Conservation (phyloP, 2,113 vertebrate species). For the Callaeas wilsoni region DNA sequence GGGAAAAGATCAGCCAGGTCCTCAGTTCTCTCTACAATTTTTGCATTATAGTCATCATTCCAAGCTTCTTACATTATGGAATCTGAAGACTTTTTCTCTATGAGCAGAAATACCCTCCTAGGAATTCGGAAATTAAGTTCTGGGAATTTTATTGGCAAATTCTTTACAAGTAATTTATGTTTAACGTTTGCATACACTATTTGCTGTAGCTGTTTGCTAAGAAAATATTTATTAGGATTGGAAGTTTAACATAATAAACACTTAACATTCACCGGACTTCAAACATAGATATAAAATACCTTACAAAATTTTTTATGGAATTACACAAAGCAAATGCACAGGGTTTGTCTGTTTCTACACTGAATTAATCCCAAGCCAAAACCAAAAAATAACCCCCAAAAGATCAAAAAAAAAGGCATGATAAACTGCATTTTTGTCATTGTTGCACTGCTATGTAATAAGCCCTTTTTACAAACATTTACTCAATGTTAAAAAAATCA, state of each 20-base stretch:
- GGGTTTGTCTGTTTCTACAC: slow-evolving; percentile 56
- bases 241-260: slow-evolving; percentile 68
- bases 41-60: neutral
- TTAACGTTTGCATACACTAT: slow-evolving; percentile 14
- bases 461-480: slow-evolving; percentile 68
- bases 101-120: slow-evolving; percentile 11
- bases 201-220: slow-evolving; percentile 60
- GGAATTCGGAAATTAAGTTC: slow-evolving; percentile 9
- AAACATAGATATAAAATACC: slow-evolving; percentile 65
- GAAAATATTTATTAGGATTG: slow-evolving; percentile 72
- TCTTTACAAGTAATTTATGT: neutral
- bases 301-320: slow-evolving; percentile 54
- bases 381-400: slow-evolving; percentile 30
- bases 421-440: slow-evolving; percentile 40
- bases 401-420: slow-evolving; percentile 49
- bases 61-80: neutral
- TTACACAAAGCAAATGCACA: slow-evolving; percentile 63
- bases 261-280: slow-evolving; percentile 63
- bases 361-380: slow-evolving; percentile 63
- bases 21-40: neutral
- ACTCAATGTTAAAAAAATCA: slow-evolving; percentile 43
- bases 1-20: neutral
- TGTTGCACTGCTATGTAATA: slow-evolving; percentile 62
- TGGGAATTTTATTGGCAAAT: slow-evolving; percentile 31
- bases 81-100: neutral